Base-by-base conservation (phyloP, 2,888 invertebrate species). In the Tribolium freemani region DNA sequence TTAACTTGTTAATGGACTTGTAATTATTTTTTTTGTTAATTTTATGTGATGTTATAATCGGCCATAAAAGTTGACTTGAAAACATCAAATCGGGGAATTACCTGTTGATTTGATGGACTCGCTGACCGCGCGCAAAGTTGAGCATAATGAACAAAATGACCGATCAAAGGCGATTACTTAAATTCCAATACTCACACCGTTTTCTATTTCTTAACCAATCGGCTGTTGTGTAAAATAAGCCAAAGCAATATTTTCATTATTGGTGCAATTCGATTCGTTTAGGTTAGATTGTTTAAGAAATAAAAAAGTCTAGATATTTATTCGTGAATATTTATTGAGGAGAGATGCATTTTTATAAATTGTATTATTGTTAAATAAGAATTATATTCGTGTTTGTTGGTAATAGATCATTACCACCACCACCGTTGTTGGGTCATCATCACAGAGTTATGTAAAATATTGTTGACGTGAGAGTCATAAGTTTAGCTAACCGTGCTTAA, bases 231-330 rank as follows among this genome's bases (percentile, higher is more conserved):
- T 46, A 53, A 64, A 69, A 64, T 68, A 75, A 77, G 75, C 75
- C 69, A 75, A 79, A 80, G 79, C 80, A 79, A 79, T 80, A 80
- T 77, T 68, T 58, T 57, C 30, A 64, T n/a, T n/a, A 48, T 72
- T 38, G 57, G 71, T 71, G 68, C 66, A 72, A 75, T 72, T 69
- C 30, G 44, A 67, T 46, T 67, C 26, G 45, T 57, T 67, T 71
- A 56, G 66, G 53, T 75, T 72, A 69, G 74, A 73, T 76, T 70
- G 76, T 75, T 77, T 77, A 75, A 75, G 76, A 77, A 76, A 76
- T 74, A 60, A 54, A 61, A 69, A 66, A 48, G 46, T 72, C 16
- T 70, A 46, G 38, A 61, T 69, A 64, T 72, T 72, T 64, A 58
- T 69, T 58, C 5, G 26, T 68, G 31, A 68, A 53, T 69, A 69